phyloP scores from a whole-genome alignment of 2,113 vertebrate species.

The Rallus limicola region DNA sequence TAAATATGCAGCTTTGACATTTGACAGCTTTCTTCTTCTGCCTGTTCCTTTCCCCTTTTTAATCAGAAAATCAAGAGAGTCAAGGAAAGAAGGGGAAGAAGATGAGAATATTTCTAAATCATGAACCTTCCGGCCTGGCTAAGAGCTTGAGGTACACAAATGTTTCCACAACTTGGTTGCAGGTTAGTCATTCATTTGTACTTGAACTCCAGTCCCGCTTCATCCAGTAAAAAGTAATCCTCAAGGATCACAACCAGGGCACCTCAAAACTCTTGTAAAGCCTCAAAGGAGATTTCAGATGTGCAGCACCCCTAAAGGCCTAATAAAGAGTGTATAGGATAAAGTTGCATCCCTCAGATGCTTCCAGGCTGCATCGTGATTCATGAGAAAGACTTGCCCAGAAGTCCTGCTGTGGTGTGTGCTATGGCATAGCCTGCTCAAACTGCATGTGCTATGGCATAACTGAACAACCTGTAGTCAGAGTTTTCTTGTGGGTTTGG shows the following conservation, averaged over 20 bases:
- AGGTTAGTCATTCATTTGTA: not conserved
- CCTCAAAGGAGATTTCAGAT: not conserved
- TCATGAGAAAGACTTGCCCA: not conserved
- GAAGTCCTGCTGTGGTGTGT: not conserved
- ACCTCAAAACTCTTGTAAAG: not conserved
- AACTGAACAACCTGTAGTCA: not conserved
- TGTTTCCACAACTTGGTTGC: not conserved
- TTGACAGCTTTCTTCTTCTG: not conserved
- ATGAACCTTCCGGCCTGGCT: not conserved
- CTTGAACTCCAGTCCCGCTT: not conserved
- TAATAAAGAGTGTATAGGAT: not conserved
- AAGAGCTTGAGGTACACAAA: not conserved
- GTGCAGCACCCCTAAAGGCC: not conserved
- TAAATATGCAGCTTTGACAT: not conserved
- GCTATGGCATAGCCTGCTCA: not conserved
- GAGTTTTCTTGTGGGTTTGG: not conserved
- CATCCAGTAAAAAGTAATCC: not conserved
- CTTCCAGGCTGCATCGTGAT: not conserved
- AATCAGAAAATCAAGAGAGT: not conserved
- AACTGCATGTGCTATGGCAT: not conserved
- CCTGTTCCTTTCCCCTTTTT: not conserved
- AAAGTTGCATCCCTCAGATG: not conserved
- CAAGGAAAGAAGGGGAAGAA: not conserved
- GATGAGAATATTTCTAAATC: not conserved
- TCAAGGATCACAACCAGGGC: not conserved